Base-by-base conservation (phyloP, 2,797 vertebrate genomes). In the Setipinna tenuifilis region DNA sequence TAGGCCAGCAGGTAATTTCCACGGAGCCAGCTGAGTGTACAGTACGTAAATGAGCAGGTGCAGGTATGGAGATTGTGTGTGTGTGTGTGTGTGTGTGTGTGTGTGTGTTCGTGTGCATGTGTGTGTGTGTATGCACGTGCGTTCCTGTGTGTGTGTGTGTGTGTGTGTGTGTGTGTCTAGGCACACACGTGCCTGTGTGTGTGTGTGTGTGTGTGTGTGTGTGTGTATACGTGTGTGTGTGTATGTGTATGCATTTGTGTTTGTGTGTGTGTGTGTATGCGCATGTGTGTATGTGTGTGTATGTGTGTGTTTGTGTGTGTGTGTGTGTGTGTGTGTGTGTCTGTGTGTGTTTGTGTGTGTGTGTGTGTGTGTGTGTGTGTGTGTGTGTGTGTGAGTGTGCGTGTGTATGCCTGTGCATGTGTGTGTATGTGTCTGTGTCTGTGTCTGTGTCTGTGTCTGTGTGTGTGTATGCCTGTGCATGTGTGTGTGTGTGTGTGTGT, bases 1-100 rank as follows among this genome's bases (percentile, higher is more conserved):
- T 88, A 90, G 89, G 93, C 91, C 91, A 90, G 92, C 90, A 92
- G 95, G 91, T 93, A 92, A 92, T 94, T 94, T 92, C 90, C 92
- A 84, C 65, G 90, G 89, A 84, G 61, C 85, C 82, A 35, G 71
- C 9, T 61, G 85, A 68, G 80, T 50, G 50, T n/a, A 75, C 46
- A 84, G 85, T 28, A 46, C 6, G 23, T 50, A 41, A 61, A 61
- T 83, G 82, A 61, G 82, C 35, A 44, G 17, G 46, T 83, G 59
- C n/a, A 80, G 50, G 81, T 75, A 28, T 65, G 57, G 48, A 17
- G 65, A 83, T 78, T 81, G 78, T 65, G 80, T 23, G 68, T 83
- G 68, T 41, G 35, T 41, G 35, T 41, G 35, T 41, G 35, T 41
- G 35, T 41, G 68, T 84, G 58, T 78, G 78, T 54, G 83, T 82